phyloP scores from a whole-genome alignment of 2,888 invertebrate genomes.

The Orchestes rusci region DNA sequence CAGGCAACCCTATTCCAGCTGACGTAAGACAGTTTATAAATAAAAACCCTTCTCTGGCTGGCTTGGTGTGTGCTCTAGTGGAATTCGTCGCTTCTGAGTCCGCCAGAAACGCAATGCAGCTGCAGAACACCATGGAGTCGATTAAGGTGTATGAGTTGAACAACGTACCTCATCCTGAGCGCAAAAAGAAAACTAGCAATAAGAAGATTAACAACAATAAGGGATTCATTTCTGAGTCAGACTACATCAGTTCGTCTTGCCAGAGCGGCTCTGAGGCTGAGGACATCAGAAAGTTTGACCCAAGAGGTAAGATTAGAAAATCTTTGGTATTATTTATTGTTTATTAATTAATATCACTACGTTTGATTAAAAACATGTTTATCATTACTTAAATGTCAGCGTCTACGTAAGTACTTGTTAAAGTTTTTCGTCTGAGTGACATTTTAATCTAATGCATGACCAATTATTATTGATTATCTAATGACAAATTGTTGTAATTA shows the following conservation, averaged over 20 bases:
- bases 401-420: background rate
- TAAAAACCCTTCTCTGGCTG: conserved; percentile 82
- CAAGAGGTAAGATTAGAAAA: conserved; percentile 34
- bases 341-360: background rate
- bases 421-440: too few relatives aligned
- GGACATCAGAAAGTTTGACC: conserved; percentile 41
- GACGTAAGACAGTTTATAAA: conserved; percentile 87
- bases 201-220: conserved; percentile 50
- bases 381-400: background rate
- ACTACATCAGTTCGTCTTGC: conserved; percentile 46
- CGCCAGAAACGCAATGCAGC: conserved; percentile 71
- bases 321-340: background rate
- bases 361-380: background rate
- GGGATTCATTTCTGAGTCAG: conserved; percentile 33
- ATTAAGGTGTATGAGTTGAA: conserved; percentile 73
- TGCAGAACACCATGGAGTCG: conserved; percentile 52
- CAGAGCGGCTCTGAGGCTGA: conserved; percentile 50
- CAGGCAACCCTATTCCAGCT: conserved; percentile 84
- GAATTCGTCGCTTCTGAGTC: conserved; percentile 85
- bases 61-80: conserved; percentile 80
- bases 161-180: conserved; percentile 59
- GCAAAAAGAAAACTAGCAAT: conserved; percentile 67
- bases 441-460: too few relatives aligned
- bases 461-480: too few relatives aligned
- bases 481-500: too few relatives aligned